phyloP scores from a whole-genome alignment of 2,888 invertebrate genomes.

The Tromatobia lineatoria region DNA sequence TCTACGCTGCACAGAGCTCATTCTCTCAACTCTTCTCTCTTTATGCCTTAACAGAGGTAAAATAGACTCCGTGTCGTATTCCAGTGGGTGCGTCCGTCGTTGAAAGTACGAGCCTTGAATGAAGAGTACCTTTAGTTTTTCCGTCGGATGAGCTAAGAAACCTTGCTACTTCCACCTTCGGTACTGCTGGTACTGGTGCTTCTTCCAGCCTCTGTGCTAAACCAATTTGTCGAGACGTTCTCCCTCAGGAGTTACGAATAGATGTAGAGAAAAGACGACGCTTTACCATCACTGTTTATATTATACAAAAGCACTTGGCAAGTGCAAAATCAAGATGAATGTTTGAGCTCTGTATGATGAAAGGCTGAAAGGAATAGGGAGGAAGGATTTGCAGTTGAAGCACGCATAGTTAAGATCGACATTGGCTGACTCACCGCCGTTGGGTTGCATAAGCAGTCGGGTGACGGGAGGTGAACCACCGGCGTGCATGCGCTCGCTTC shows the following conservation, averaged over 20 bases:
- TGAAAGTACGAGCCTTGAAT: slow-evolving; percentile 51
- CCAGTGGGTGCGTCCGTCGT: slow-evolving; percentile 49
- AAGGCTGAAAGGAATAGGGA: slow-evolving; percentile 38
- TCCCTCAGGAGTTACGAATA: slow-evolving; percentile 37
- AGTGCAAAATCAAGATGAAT: slow-evolving; percentile 66
- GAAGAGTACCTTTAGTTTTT: slow-evolving; percentile 55
- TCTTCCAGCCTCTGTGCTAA: slow-evolving; percentile 14
- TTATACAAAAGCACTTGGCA: slow-evolving; percentile 57
- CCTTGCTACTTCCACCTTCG: slow-evolving; percentile 19
- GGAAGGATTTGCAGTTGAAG: slow-evolving; percentile 62
- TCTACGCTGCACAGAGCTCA: neutral
- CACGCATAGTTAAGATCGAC: slow-evolving; percentile 61
- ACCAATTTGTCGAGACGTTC: slow-evolving; percentile 57
- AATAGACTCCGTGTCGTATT: slow-evolving; percentile 42
- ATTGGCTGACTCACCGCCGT: slow-evolving; percentile 50
- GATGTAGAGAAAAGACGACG: slow-evolving; percentile 12
- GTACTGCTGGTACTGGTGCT: slow-evolving; percentile 19
- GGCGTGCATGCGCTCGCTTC: slow-evolving; percentile 11
- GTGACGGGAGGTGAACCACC: slow-evolving; percentile 29
- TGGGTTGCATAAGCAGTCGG: slow-evolving; percentile 22
- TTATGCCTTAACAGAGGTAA: slow-evolving; percentile 20
- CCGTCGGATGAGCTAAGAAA: slow-evolving; percentile 23
- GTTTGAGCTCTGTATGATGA: slow-evolving; percentile 57
- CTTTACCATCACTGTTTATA: slow-evolving; percentile 42
- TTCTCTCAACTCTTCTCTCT: slow-evolving; percentile 42